phyloP scores from a whole-genome alignment of 2,888 invertebrate species.

The Plutella xylostella region DNA sequence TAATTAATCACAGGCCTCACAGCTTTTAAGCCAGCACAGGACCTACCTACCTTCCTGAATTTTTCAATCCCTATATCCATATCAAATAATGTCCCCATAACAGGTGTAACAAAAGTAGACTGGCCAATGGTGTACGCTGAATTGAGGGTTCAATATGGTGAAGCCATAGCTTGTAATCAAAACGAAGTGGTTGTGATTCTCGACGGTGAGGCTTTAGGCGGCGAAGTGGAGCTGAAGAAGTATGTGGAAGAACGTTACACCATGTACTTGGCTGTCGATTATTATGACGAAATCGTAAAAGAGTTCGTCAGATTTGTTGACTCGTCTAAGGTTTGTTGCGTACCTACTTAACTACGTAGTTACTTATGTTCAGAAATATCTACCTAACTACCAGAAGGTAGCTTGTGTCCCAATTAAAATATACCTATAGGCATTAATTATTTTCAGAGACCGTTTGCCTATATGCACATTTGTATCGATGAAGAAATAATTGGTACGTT shows the following conservation, averaged over 20 bases:
- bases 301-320: constrained; percentile 51
- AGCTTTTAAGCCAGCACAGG: too few species aligned
- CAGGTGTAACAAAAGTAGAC: constrained; percentile 46
- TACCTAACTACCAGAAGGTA: too few species aligned
- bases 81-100: too few species aligned
- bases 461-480: constrained; percentile 63
- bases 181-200: constrained; percentile 59
- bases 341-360: too few species aligned
- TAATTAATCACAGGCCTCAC: too few species aligned
- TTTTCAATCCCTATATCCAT: too few species aligned
- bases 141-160: constrained; percentile 49
- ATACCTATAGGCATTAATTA: too few species aligned
- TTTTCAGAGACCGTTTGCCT: constrained; percentile 69
- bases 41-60: too few species aligned
- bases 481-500: constrained; percentile 54
- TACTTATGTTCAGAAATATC: neutral
- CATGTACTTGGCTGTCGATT: constrained; percentile 52
- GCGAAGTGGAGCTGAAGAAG: constrained; percentile 53
- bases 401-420: too few species aligned
- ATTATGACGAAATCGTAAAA: constrained; percentile 45
- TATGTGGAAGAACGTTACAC: constrained; percentile 52
- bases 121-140: constrained; percentile 47
- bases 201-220: constrained; percentile 63
- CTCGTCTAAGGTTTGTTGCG: too few species aligned
- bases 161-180: constrained; percentile 47